Conservation (phyloP, 2,888 invertebrate genomes). For the Deilephila elpenor region DNA sequence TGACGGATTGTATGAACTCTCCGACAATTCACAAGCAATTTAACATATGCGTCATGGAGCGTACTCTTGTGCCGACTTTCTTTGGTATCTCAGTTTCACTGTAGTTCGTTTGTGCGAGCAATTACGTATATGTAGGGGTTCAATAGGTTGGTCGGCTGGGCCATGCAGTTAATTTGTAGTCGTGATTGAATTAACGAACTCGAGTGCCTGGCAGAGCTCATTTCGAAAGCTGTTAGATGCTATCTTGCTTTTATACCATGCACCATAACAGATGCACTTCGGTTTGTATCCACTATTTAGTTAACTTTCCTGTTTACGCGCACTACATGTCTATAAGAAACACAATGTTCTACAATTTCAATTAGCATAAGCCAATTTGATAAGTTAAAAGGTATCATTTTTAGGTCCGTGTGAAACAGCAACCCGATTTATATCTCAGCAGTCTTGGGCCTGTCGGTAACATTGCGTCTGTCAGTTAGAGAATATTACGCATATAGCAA, state of each 20-base stretch:
- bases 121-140: slow-evolving; percentile 46
- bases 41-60: slow-evolving; percentile 37
- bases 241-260: slow-evolving; percentile 53
- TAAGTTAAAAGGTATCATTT: slow-evolving; percentile 21
- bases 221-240: slow-evolving; percentile 65
- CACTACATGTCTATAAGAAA: neutral
- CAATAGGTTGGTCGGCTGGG: slow-evolving; percentile 51
- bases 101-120: slow-evolving; percentile 24
- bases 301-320: neutral
- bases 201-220: slow-evolving; percentile 56
- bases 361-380: neutral
- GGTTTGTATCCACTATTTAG: neutral
- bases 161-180: slow-evolving; percentile 68
- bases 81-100: slow-evolving; percentile 22
- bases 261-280: slow-evolving; percentile 18
- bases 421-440: slow-evolving; percentile 66
- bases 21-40: slow-evolving; percentile 42
- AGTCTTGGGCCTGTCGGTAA: slow-evolving; percentile 59
- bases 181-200: slow-evolving; percentile 75
- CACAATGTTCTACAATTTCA: neutral
- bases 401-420: slow-evolving; percentile 31
- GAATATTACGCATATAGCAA: slow-evolving; percentile 62
- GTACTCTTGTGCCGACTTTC: slow-evolving; percentile 17
- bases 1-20: slow-evolving; percentile 31
- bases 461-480: slow-evolving; percentile 60